Evolutionary conservation across 2,888 invertebrate genomes (phyloP), one percentile per base, ranked within the genome.

Genomic region (Troides aeacus): DNA sequence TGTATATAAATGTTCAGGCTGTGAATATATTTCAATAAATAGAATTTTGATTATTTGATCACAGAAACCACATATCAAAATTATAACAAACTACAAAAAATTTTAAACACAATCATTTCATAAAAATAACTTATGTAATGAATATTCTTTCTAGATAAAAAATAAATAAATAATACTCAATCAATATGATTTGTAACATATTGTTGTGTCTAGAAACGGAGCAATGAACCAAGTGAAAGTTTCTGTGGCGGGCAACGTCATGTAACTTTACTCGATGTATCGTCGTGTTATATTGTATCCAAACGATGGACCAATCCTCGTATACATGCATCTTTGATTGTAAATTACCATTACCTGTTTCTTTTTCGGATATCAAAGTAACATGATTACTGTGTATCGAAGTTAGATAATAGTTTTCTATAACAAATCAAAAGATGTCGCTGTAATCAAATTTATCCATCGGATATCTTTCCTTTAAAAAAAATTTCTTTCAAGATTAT

Each of bases 211-310:
- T 60, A 70, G 74, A 75, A 78, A 74, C 76, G 74, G 79, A 80
- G 77, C 82, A 81, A 78, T 79, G 82, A 81, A 83, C 84, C 74
- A 77, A 80, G 82, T 81, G 84, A 86, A 85, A 85, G 85, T 83
- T 83, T 78, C 74, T 74, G 74, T 61, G 64, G 67, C 70, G 67
- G 56, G 71, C 65, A 70, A 67, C 69, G 64, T 69, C 46, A 69
- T 71, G 71, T 64, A 67, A 65, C n/a, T 53, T 50, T 21, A 50
- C 46, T 50, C 18, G 53, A 39, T 60, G 58, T 46, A 18, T 42
- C 21, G 18, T 53, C 46, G 18, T 61, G 6, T 23, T 39, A 61
- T 39, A 15, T 24, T 50, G 65, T 24, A 50, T 59, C 53, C 30
- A 21, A 58, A 58, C 12, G 23, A 58, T 53, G 6, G 18, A 58